These are phyloP conservation scores for Prunella fulvescens DNA, from an alignment of 2,113 vertebrate species.

Conservation along the genomic window DNA sequence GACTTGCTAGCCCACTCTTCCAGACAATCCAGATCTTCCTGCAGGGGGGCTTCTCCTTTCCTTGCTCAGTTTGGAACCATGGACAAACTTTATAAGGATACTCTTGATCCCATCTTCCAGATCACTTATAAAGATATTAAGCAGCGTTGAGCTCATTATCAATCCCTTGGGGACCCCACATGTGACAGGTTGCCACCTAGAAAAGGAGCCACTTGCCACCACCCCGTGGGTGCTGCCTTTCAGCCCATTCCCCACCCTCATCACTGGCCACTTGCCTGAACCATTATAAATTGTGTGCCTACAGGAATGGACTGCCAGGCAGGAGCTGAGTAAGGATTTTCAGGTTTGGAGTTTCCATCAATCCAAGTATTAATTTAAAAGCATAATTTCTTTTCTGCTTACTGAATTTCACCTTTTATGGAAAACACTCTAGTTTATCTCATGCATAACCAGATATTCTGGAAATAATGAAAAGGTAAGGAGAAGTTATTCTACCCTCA, in stretches of 20 bases:
- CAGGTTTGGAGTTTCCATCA: neutral
- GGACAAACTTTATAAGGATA: neutral
- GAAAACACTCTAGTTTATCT: neutral
- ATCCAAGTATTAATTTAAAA: neutral
- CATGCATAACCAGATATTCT: neutral
- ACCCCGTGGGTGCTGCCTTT: neutral
- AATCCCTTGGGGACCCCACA: neutral
- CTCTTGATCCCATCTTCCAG: neutral
- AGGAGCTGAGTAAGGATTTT: neutral
- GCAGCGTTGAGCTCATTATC: fast-evolving
- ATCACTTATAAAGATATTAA: neutral
- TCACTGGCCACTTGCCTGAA: neutral
- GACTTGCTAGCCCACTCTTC: neutral
- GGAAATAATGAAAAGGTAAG: neutral
- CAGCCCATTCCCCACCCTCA: neutral
- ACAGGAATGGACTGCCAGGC: neutral
- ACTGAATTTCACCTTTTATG: neutral
- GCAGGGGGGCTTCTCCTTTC: neutral
- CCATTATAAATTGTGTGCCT: fast-evolving
- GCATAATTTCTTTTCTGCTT: neutral
- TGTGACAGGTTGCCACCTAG: neutral
- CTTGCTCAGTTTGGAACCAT: neutral
- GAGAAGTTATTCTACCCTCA: neutral
- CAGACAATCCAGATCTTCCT: neutral
- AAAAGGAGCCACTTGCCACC: neutral